Evolutionary conservation across 2,888 invertebrate genomes (phyloP), one percentile per base, ranked within the genome.

Genomic region (Eudasyphora cyanicolor): DNA sequence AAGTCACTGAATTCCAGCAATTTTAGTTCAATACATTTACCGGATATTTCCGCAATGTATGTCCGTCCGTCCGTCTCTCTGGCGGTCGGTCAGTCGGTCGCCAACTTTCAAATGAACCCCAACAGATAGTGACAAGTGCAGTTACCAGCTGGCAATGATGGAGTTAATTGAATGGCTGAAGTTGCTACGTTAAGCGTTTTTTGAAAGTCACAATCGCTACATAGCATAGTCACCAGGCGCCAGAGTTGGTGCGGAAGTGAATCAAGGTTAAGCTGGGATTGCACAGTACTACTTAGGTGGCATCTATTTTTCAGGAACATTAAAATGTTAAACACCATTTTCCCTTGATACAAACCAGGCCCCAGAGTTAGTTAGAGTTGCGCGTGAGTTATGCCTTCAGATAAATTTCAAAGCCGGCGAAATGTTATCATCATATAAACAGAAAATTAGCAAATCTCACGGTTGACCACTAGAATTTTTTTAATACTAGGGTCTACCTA

Each of bases 11-110:
- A 60, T 60, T 60, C 60, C 60, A 60, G 24, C 60, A 60, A 60
- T 60, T 60, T 60, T 29, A 60, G 60, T 60, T 60, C 60, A 60
- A 60, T 60, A 60, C 60, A 60, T 60, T 60, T 29, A 17, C 60
- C 60, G 60, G 60, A 60, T 60, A 60, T 60, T 60, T 60, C 60
- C 60, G 60, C 29, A 60, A 10, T 10, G 10, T 27, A 14, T 10
- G 27, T 12, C 3, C 27, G 57, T 27, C 10, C 29, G 60, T 60
- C n/a, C 57, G 1, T 21, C 21, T 14, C 12, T 38, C 38, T 8
- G 38, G 14, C 45, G 3, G 45, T 45, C 45, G 12, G 38, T 38
- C 38, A 2, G 38, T 45, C 45, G 3, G 45, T 45, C 45, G 1
- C 45, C n/a, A 45, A 45, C 45, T 45, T 45, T 45, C 45, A 45